Conservation (phyloP, 2,113 vertebrate genomes). For the Gambusia holbrooki region DNA sequence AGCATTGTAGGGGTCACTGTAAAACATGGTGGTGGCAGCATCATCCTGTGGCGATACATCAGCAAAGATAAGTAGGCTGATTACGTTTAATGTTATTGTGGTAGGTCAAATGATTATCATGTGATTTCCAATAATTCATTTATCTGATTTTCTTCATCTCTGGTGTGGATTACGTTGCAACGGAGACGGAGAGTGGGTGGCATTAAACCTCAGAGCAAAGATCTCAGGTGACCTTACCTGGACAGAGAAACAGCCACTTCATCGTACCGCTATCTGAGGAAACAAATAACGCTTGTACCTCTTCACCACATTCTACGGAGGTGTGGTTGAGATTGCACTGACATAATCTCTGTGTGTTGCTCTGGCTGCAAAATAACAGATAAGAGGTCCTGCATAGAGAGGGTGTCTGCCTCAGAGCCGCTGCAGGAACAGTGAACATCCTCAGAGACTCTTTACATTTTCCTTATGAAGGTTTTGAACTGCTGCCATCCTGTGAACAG, state of each 20-base stretch:
- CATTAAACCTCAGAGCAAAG: neutral
- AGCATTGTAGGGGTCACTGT: neutral
- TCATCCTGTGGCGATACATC: neutral
- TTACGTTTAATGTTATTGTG: neutral
- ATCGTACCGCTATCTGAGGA: neutral
- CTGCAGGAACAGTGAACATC: neutral
- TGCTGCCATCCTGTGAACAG: no score
- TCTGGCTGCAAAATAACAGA: neutral
- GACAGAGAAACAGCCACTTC: no score
- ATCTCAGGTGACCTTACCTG: no score
- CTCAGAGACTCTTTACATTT: neutral
- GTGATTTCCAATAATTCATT: neutral
- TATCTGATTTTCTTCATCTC: neutral
- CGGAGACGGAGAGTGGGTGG: neutral
- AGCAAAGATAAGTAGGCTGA: neutral
- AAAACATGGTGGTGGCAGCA: neutral
- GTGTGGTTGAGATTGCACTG: neutral
- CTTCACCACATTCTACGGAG: neutral
- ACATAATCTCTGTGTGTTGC: neutral
- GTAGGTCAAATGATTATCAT: neutral
- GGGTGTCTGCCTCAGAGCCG: neutral
- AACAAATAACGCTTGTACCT: neutral
- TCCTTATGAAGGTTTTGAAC: neutral
- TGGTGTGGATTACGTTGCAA: neutral
- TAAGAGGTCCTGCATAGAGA: neutral